phyloP scores from a whole-genome alignment of 2,888 invertebrate species.

The Ormyrus thymus region DNA sequence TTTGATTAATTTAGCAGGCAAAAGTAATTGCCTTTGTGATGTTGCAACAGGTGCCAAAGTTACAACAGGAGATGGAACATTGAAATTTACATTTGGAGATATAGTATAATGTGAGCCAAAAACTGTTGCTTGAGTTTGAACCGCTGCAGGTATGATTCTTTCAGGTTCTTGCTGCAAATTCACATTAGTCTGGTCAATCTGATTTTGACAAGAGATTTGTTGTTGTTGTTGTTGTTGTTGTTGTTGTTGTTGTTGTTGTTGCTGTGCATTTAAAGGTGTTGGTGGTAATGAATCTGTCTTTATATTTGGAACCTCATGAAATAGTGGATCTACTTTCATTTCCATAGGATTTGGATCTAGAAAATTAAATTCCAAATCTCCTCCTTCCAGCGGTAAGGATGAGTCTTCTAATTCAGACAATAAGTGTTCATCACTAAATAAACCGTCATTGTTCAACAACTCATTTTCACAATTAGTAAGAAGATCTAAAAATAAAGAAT shows the following conservation, averaged over 20 bases:
- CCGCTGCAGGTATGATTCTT: constrained; percentile 50
- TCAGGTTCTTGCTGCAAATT: constrained; percentile 35
- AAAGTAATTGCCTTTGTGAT: constrained; percentile 68
- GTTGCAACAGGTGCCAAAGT: constrained; percentile 68
- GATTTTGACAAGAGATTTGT: constrained; percentile 29
- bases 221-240: constrained; percentile 34
- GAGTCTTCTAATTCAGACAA: constrained; percentile 76
- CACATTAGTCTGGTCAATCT: constrained; percentile 17
- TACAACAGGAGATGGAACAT: constrained; percentile 71
- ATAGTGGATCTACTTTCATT: constrained; percentile 47
- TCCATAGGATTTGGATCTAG: constrained; percentile 62
- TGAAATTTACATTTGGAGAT: constrained; percentile 70
- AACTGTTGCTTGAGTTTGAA: constrained; percentile 65
- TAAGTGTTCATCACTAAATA: constrained; percentile 77
- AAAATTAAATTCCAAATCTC: constrained; percentile 73
- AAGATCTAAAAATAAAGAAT: constrained; percentile 77
- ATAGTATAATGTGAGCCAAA: constrained; percentile 69
- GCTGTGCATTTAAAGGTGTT: constrained; percentile 57
- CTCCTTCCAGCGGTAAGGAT: constrained; percentile 74
- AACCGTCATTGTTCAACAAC: constrained; percentile 77
- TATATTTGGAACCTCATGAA: constrained; percentile 56
- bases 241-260: constrained; percentile 52
- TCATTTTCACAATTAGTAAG: constrained; percentile 82
- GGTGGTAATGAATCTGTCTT: constrained; percentile 59
- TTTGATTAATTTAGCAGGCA: constrained; percentile 73